Percentiles rank a stretch among this genome's conserved stretches.
Evolutionary conservation across 2,888 invertebrate genomes (phyloP).

Genomic region (Drosophila formosana): DNA sequence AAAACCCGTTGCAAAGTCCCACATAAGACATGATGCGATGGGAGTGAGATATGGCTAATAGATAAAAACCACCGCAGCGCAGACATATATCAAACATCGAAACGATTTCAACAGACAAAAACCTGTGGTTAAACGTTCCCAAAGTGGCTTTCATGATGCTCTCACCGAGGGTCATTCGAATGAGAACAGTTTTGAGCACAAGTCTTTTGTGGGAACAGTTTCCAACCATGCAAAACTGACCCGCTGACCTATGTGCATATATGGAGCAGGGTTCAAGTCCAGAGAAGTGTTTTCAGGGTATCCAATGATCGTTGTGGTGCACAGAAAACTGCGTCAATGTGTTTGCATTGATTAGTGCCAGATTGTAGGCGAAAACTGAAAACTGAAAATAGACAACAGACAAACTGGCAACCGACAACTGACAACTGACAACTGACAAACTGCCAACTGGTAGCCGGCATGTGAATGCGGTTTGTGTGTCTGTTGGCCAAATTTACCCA

Average conservation of each 20-base stretch:
- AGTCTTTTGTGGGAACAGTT: neutral
- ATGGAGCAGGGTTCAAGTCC: too few species aligned
- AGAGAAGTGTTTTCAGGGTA: slow-evolving; percentile 7
- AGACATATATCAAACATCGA: slow-evolving; percentile 9
- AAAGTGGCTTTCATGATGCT: neutral
- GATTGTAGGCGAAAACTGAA: neutral
- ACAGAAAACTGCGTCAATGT: slow-evolving; percentile 18
- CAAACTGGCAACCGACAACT: slow-evolving; percentile 17
- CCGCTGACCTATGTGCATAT: neutral
- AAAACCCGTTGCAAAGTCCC: slow-evolving; percentile 14
- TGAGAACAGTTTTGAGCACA: neutral
- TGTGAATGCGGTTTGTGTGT: slow-evolving; percentile 40
- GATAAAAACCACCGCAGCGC: neutral
- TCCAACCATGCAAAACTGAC: neutral
- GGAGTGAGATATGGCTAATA: slow-evolving; percentile 6
- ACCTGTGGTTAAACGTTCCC: neutral
- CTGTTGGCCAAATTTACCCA: slow-evolving; percentile 50
- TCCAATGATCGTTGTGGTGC: neutral
- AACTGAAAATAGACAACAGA: neutral
- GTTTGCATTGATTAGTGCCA: slow-evolving; percentile 34
- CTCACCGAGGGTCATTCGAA: neutral
- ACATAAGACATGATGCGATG: neutral
- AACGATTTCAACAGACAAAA: neutral
- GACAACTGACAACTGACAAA: slow-evolving; percentile 13
- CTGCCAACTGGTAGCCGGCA: slow-evolving; percentile 31